Conservation (phyloP, 2,113 vertebrate species). For the Corythornis madagascariensis region DNA sequence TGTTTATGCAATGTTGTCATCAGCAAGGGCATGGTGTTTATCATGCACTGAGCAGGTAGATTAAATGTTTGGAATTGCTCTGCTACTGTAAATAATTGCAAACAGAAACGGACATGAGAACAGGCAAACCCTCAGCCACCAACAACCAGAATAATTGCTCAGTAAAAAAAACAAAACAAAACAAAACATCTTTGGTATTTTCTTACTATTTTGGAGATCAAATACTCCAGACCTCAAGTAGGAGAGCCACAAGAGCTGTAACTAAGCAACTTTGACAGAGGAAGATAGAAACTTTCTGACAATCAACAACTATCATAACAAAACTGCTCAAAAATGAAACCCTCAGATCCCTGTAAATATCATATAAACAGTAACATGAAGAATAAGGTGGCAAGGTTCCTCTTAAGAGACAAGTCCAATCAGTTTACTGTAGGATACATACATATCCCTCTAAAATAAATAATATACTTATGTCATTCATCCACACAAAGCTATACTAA, state of each 20-base stretch:
- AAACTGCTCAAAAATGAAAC: not conserved
- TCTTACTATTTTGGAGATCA: not conserved
- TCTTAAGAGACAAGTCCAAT: not conserved
- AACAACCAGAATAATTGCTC: not conserved
- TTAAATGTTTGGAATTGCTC: not conserved
- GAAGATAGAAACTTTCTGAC: not conserved
- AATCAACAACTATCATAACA: not conserved
- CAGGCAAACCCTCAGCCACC: not conserved
- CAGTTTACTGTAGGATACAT: not conserved
- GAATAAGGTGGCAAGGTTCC: not conserved
- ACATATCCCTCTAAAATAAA: not conserved
- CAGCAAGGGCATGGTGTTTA: not conserved
- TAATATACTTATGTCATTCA: not conserved
- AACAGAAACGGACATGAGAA: not conserved
- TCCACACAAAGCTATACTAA: not conserved
- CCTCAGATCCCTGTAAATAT: not conserved
- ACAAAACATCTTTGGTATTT: not conserved
- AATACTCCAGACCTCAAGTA: not conserved
- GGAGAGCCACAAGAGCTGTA: not conserved
- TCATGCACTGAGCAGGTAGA: not conserved
- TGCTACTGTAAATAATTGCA: not conserved
- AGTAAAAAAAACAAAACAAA: not conserved
- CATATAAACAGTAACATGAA: not conserved
- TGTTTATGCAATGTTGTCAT: not conserved
- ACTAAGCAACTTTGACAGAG: not conserved